Conservation (phyloP, 2,888 invertebrate species). For the Cephalotes varians region DNA sequence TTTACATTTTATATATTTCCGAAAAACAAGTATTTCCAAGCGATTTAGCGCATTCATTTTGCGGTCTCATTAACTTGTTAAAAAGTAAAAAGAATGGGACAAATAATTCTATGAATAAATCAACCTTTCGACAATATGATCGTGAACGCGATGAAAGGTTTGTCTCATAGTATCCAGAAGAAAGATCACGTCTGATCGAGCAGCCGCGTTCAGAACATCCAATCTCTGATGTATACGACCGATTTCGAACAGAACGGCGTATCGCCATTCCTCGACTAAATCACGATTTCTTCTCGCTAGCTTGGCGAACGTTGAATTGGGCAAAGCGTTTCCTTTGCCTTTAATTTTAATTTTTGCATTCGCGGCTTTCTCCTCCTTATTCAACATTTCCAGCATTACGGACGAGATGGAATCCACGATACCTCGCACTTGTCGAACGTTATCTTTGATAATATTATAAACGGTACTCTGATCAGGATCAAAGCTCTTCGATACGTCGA, state of each 20-base stretch:
- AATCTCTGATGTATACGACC: slow-evolving; percentile 86
- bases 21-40: not conserved
- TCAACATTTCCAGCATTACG: not conserved
- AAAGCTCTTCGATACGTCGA: slow-evolving; percentile 27
- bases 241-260: slow-evolving; percentile 88
- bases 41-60: not conserved
- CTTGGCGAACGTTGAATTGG: not conserved
- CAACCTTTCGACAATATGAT: slow-evolving; percentile 85
- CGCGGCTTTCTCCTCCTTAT: slow-evolving; percentile 32
- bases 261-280: slow-evolving; percentile 87
- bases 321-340: not conserved
- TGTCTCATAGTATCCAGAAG: slow-evolving; percentile 85
- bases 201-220: slow-evolving; percentile 83
- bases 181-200: slow-evolving; percentile 85
- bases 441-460: slow-evolving; percentile 65
- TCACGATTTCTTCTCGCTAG: slow-evolving; percentile 34
- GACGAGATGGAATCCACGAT: slow-evolving; percentile 58
- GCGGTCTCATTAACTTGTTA: not conserved
- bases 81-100: not conserved
- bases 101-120: not conserved
- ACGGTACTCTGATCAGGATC: slow-evolving; percentile 34
- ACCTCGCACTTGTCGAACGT: slow-evolving; percentile 58
- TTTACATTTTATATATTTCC: not conserved
- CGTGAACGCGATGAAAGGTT: slow-evolving; percentile 85
- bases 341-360: not conserved